These are phyloP conservation scores for Austrolebias charrua DNA, from an alignment of 2,797 vertebrate species.

Conservation along the genomic window DNA sequence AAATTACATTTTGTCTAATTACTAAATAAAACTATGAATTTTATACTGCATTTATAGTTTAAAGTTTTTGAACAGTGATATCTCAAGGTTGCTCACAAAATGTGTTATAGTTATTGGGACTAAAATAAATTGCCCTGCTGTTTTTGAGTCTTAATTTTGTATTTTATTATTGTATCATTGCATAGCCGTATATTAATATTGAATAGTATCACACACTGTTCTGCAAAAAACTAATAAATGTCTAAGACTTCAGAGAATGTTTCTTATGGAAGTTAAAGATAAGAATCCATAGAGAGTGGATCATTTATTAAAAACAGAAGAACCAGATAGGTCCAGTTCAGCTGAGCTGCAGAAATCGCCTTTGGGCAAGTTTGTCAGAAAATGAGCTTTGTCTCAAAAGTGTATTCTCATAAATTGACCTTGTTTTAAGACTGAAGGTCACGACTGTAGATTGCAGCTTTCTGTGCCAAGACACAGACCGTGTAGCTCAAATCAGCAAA, in stretches of 20 bases:
- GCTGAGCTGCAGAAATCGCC: constrained; percentile 35
- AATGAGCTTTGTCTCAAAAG: constrained; percentile 59
- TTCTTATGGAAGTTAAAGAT: constrained; percentile 50
- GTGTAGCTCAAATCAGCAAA: constrained; percentile 28
- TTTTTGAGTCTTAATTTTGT: constrained; percentile 33
- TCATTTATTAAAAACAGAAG: constrained; percentile 62
- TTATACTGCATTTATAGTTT: constrained; percentile 1
- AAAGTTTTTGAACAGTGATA: neutral
- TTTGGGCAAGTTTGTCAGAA: constrained; percentile 43
- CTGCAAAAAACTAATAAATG: constrained; percentile 50
- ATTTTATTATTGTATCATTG: constrained; percentile 30
- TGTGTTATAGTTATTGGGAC: neutral
- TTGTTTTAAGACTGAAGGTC: constrained; percentile 52
- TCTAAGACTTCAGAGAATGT: constrained; percentile 30
- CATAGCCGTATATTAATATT: constrained; percentile 44
- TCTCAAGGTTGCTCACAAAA: constrained; percentile 7
- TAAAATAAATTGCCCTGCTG: constrained; percentile 29
- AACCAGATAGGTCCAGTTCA: constrained; percentile 27
- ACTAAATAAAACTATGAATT: neutral
- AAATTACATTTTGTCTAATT: neutral
- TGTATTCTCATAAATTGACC: constrained; percentile 42
- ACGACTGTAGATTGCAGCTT: constrained; percentile 38
- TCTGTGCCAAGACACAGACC: constrained; percentile 53
- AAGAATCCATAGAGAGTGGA: constrained; percentile 44
- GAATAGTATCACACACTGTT: constrained; percentile 35